Evolutionary conservation across 2,113 vertebrate genomes (phyloP).

Genomic region (Thamnaconus septentrionalis): DNA sequence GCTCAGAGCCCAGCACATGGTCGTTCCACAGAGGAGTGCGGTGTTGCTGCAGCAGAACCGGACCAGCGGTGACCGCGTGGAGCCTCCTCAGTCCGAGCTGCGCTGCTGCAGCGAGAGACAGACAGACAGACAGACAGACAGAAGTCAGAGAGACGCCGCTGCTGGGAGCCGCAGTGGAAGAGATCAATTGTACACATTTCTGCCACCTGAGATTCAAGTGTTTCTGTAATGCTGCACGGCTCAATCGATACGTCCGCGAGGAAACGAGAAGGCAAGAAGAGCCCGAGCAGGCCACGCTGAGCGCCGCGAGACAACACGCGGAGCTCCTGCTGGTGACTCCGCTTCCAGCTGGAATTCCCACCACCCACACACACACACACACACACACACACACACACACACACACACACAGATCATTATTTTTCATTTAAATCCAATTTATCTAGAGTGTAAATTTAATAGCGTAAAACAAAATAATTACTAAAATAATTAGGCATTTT

Average conservation of each 20-base stretch:
- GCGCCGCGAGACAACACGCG: too few relatives aligned
- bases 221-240: slow-evolving; percentile 81
- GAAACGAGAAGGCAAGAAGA: slow-evolving; percentile 53
- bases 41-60: slow-evolving; percentile 58
- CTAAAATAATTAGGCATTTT: background rate
- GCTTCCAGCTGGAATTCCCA: too few relatives aligned
- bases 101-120: too few relatives aligned
- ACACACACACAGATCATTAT: slow-evolving; percentile 24
- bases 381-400: slow-evolving; percentile 23
- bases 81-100: too few relatives aligned
- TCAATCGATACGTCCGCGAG: slow-evolving; percentile 83
- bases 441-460: background rate
- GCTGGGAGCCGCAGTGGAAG: slow-evolving; percentile 72
- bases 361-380: slow-evolving; percentile 47
- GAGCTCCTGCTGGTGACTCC: too few relatives aligned
- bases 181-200: slow-evolving; percentile 84
- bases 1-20: too few relatives aligned
- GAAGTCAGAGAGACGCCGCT: slow-evolving; percentile 28
- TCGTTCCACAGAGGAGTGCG: slow-evolving; percentile 65
- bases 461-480: background rate
- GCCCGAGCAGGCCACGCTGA: slow-evolving; percentile 54
- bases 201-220: slow-evolving; percentile 86
- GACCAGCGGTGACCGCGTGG: slow-evolving; percentile 7
- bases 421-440: background rate
- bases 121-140: too few relatives aligned